Conservation (phyloP, 92 coral and sea anemone genomes). For the Palythoa grandiflora region DNA sequence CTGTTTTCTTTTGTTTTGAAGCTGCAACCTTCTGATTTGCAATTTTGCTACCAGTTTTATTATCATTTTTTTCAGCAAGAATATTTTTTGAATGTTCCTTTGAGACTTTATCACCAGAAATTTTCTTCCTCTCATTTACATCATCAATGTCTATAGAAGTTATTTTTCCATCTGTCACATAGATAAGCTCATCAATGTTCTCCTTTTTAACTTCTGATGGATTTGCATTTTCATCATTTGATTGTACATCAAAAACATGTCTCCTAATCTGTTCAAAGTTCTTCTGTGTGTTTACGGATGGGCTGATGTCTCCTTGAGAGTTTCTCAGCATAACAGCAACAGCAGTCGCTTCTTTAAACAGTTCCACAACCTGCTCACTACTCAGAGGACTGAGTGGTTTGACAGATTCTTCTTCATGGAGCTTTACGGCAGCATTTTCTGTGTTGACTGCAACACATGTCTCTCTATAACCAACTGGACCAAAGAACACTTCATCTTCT, state of each 20-base stretch:
- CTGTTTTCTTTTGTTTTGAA: conserved; percentile 7
- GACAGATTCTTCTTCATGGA: conserved; percentile 49
- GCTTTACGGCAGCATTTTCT: conserved; percentile 47
- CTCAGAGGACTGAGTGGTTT: conserved; percentile 88
- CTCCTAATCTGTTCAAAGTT: conserved; percentile 25
- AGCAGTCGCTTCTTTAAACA: conserved; percentile 94
- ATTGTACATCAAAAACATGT: conserved; percentile 8
- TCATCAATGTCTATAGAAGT: background rate
- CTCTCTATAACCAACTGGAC: conserved; percentile 93
- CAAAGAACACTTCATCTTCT: conserved; percentile 96
- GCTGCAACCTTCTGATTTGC: background rate
- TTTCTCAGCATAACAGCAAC: conserved; percentile 78
- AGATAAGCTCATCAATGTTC: background rate
- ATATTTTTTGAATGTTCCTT: conserved; percentile 8
- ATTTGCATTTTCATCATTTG: conserved; percentile 27
- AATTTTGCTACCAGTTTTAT: background rate
- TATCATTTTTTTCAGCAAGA: conserved; percentile 28
- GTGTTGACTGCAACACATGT: conserved; percentile 80
- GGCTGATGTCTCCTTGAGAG: conserved; percentile 20
- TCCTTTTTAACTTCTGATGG: conserved; percentile 5
- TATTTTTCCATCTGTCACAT: background rate
- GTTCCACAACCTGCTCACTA: conserved; percentile 93
- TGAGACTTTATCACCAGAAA: background rate
- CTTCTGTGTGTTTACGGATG: background rate
- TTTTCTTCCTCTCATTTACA: background rate